Base-by-base conservation (phyloP, 2,113 vertebrate species). In the Nycticorax nycticorax region DNA sequence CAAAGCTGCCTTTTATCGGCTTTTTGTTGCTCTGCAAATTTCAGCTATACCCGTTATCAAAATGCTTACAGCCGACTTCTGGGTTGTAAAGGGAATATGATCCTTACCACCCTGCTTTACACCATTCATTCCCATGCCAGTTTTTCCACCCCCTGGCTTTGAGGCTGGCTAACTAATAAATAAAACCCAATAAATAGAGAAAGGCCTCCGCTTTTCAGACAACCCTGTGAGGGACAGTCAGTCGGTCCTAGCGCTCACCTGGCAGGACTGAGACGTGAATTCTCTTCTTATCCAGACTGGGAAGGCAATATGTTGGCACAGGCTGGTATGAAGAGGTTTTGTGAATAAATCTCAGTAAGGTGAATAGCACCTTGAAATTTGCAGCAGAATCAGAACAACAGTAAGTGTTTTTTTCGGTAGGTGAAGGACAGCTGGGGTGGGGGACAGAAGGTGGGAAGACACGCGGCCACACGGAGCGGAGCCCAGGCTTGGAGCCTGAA, bases 401-500 rank as follows among this genome's bases (percentile, higher is more conserved):
- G 45, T 6, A 30, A 24, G 30, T 14, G 52, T 8, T 26, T 71
- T 47, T 30, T 8, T 18, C 43, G 32, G 33, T 37, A 8, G 30
- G 33, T 28, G 62, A 53, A 45, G 94, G 22, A 12, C 8, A 39
- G 48, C 35, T 41, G 69, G 56, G 60, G 6, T 15, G 35, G 33
- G 47, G 60, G 18, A 17, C 10, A 77, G 48, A 57, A 94, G 45
- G 22, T 7, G 60, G 37, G 27, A 59, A 62, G 56, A 66, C 60
- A 22, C 3, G 6, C 9, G 69, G 33, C 14, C 3, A 6, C 52
- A 32, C 0, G 6, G 10, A 63, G 43, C 8, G 26, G 57, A 96
- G 73, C 73, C 33, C 48, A 78, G 56, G 32, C 79, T 96, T 23
- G 45, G 79, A 88, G 76, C 59, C 41, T 71, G 37, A 89, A 96